Evolutionary conservation across 2,113 vertebrate genomes (phyloP).

Genomic region (Melanerpes formicivorus): DNA sequence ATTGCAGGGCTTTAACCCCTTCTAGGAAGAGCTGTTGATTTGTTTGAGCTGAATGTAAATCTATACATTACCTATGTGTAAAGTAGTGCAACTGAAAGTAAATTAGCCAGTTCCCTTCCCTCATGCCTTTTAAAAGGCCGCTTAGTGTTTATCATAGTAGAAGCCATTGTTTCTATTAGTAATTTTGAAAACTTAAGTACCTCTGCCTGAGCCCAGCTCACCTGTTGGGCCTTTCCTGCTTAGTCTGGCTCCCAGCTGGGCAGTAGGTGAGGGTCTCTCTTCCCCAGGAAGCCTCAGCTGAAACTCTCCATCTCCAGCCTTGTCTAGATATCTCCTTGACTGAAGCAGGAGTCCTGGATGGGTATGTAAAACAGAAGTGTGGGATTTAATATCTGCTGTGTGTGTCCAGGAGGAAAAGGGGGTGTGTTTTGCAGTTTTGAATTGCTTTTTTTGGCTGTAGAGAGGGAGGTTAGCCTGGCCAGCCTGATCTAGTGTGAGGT

Average conservation of each 20-base stretch:
- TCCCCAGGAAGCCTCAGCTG: neutral
- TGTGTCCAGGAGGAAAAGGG: neutral
- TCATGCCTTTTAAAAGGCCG: neutral
- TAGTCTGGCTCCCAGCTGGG: neutral
- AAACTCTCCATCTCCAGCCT: neutral
- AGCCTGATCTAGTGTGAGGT: too few species aligned
- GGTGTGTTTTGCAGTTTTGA: neutral
- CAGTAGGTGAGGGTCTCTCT: neutral
- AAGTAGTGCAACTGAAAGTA: constrained; percentile 18
- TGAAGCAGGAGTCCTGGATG: neutral
- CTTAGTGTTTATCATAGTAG: neutral
- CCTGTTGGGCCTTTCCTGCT: neutral
- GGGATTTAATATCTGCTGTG: neutral
- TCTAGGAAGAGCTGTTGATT: neutral
- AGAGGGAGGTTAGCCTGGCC: neutral
- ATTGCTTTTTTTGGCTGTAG: neutral
- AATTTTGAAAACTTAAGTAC: neutral
- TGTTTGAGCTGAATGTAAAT: neutral
- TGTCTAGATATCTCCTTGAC: neutral
- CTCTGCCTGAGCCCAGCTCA: neutral
- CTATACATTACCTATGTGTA: neutral
- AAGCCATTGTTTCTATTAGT: constrained; percentile 7
- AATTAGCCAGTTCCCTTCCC: constrained; percentile 17
- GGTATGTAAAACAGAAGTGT: neutral
- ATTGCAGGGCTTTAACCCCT: constrained; percentile 19